Base-by-base conservation (phyloP, 2,888 invertebrate species). In the Agriopis leucophaearia region DNA sequence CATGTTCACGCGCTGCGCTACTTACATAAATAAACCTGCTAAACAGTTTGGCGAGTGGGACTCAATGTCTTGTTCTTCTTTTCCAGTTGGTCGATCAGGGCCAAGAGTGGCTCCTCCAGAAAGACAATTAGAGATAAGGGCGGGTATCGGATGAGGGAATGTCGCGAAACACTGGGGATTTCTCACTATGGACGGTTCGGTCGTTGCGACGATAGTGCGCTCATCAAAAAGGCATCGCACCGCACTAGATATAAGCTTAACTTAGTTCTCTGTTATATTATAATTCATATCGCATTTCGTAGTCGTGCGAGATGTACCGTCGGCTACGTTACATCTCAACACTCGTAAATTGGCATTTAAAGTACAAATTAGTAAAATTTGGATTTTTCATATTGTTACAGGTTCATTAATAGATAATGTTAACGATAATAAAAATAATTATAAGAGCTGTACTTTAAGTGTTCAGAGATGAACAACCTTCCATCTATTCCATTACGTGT, bases 71-170 rank as follows among this genome's bases (percentile, higher is more conserved):
- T 93, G 91, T 93, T 93, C 91, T 93, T 94, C 92, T 94, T 93
- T 94, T 94, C 90, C 93, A 94, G 93, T 90, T 94, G 93, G 93
- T 94, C 92, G 94, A 94, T 92, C 94, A 94, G 93, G 94, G 92
- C 88, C 92, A 93, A 92, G 94, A 94, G 92, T 94, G 94, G 94
- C 93, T 94, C 88, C 87, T 94, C 91, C 94, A 91, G 93, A 94
- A 94, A 94, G 94, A 94, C 92, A 94, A 94, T 94, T 94, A 94
- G 91, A 89, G 82, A 87, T 91, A 89, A 83, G 89, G 90, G 90
- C 87, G 89, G 91, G 91, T 87, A 84, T 89, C 89, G 86, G 90
- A 89, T 87, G 91, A 87, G 92, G 92, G 92, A 85, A 89, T 88
- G 92, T 92, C 92, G 92, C 93, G 92, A 91, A 89, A 90, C 90